Evolutionary conservation across 2,113 vertebrate genomes (phyloP), one percentile per base, ranked within the genome.

Genomic region (Oplegnathus fasciatus): DNA sequence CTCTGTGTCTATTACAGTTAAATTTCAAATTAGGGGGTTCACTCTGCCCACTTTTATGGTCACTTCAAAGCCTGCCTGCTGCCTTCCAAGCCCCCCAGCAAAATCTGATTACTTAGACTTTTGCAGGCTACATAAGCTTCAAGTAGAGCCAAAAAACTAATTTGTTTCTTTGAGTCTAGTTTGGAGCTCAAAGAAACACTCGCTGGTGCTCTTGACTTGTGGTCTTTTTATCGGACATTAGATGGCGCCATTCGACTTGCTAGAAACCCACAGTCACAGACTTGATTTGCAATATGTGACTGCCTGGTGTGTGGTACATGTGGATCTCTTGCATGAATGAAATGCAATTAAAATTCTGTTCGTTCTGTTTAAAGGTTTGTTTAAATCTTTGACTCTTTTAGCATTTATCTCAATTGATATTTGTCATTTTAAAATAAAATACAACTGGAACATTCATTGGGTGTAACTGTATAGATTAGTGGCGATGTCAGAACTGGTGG

Each of bases 201-300:
- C 2, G 5, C 20, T 9, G 57, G 44, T 72, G 50, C 24, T 72
- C 24, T 17, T 55, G 8, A 42, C 54, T 80, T 88, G 90, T 24
- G 7, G 71, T 93, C 46, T 90, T 50, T 76, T n/a, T 18, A 20
- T 32, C 64, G 68, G 70, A 78, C 94, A 91, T 88, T 95, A 95
- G 94, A 95, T 95, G 94, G 94, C 92, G 94, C 94, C 94, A 94
- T 93, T 91, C 89, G 84, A 92, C 93, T 90, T 93, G 89, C 87
- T 90, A 85, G 85, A 83, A 91, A 86, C 60, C 75, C 22, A 20
- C 50, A 78, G 60, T 40, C 54, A 13, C 50, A n/a, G 72, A 52
- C 64, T 42, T 34, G 65, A 61, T 72, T 71, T 83, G 69, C 78
- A 78, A 9, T 79, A 44, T 82, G 48, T 32, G 52, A 69, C 80